phyloP scores from a whole-genome alignment of 2,113 vertebrate genomes.

The Vanacampus margaritifer region DNA sequence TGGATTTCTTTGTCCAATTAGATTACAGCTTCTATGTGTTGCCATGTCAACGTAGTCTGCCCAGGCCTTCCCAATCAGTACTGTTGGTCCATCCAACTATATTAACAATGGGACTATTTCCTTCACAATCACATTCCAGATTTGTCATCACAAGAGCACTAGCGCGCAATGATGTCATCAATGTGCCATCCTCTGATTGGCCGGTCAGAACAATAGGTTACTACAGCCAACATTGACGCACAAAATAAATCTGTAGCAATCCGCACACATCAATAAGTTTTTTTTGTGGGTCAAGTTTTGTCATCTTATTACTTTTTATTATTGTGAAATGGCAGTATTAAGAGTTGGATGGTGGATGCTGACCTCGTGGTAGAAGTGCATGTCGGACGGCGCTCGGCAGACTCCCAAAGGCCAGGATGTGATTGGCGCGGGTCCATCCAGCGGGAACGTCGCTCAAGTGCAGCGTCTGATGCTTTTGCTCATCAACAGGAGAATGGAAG shows the following conservation, averaged over 20 bases:
- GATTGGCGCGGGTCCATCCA: conserved; percentile 45
- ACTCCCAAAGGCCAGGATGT: conserved; percentile 20
- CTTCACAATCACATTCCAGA: neutral
- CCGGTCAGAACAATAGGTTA: too few relatives aligned
- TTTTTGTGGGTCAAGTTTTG: too few relatives aligned
- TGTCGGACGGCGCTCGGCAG: conserved; percentile 22
- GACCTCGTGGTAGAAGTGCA: conserved; percentile 74
- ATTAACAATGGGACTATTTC: too few relatives aligned
- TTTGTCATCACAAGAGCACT: neutral
- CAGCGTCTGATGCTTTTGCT: conserved; percentile 21
- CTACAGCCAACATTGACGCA: too few relatives aligned
- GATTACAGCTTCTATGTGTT: neutral
- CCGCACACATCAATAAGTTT: too few relatives aligned
- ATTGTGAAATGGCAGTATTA: too few relatives aligned
- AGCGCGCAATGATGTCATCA: neutral
- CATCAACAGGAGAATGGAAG: neutral
- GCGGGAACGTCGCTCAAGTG: conserved; percentile 42
- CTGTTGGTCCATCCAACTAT: neutral
- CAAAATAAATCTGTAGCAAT: too few relatives aligned
- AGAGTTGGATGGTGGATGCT: conserved; percentile 21
- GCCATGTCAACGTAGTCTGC: neutral
- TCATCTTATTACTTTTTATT: too few relatives aligned
- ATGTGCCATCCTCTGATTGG: too few relatives aligned
- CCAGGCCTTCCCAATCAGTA: neutral
- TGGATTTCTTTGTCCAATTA: neutral